Evolutionary conservation across 1,140 invertebrate species (phyloP), one percentile per base, ranked within the genome.

Genomic region (Rhagoletis pomonella): DNA sequence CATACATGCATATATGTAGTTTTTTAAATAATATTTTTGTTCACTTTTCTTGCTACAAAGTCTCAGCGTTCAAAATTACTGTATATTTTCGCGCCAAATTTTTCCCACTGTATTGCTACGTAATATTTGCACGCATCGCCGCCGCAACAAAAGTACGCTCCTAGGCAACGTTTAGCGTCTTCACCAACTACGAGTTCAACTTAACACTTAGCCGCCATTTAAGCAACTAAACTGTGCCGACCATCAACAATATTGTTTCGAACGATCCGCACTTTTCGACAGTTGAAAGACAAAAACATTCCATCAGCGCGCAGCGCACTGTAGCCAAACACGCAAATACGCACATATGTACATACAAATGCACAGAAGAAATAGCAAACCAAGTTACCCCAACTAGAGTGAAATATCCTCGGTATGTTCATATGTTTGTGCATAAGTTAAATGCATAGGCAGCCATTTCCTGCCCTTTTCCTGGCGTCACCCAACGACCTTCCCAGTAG

Each of bases 401-500:
- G 3, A 67, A 19, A 67, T 39, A 29, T n/a, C 39, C 29, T 29
- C 29, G 29, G 44, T 69, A 69, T 10, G n/a, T 0, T 55, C 42
- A 55, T 81, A 81, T 55, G 29, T 29, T 29, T 29, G 55, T 81
- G 47, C 44, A 81, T 55, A 81, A 81, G 47, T 47, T 81, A 81
- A 81, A 81, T 81, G 73, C 73, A 81, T 81, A 55, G 73, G 7
- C 47, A 50, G 2, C 73, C 73, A 81, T 81, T 29, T 81, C 73
- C 73, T 42, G 73, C 6, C n/a, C 12, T 62, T 9, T 62, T n/a
- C 4, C 12, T 62, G 12, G 7, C 73, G 17, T 42, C 73, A 50
- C 73, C 73, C 73, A 81, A 81, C 73, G 73, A 81, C 73, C 73
- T 81, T 81, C 73, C 73, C 47, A 81, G 17, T 47, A 81, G 17